Evolutionary conservation across 2,797 vertebrate species (phyloP), one percentile per base, ranked within the genome.

Genomic region (Anguilla megastoma): DNA sequence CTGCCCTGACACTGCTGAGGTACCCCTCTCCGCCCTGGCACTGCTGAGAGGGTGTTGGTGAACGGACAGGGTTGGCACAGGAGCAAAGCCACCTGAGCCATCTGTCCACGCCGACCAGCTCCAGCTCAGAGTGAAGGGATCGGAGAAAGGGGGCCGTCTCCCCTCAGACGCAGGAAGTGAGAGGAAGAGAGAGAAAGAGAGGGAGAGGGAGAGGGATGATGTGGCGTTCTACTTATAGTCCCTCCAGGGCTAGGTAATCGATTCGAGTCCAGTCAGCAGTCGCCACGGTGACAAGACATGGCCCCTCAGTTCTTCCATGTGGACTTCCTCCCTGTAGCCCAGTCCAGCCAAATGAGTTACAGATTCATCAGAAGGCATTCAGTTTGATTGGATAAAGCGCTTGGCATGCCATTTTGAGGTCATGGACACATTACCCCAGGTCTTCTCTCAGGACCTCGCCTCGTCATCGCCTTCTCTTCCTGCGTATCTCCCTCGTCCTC

Each of bases 311-410:
- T 27, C 48, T 27, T 50, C 7, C 18, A 8, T 3, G 8, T 45
- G 21, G 16, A 10, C n/a, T 63, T 41, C 36, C 85, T 87, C 87
- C 41, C 27, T 50, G 91, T 91, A 92, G 91, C 87, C 41, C 84
- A 85, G 90, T 87, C 89, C 87, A 18, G 69, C 80, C 30, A 56
- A 85, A 87, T 54, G 48, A 83, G 84, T 92, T 91, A 91, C 90
- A 92, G 89, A 91, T 92, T 91, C 71, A 92, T 92, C 85, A 88
- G 85, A 60, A 48, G 87, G 90, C 60, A 90, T 90, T 89, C 86
- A 86, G 89, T 88, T 90, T 89, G 88, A 89, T 86, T 58, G 60
- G 89, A 89, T 90, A 90, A 76, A 54, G 85, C 88, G 45, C 87
- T 41, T 82, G 88, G n/a, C 88, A 80, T 89, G 86, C 48, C 82